A percentile compares a stretch with the other conserved stretches of the same genome.
Evolutionary conservation across 1,140 invertebrate species (phyloP).

Genomic region (Euwallacea fornicatus): DNA sequence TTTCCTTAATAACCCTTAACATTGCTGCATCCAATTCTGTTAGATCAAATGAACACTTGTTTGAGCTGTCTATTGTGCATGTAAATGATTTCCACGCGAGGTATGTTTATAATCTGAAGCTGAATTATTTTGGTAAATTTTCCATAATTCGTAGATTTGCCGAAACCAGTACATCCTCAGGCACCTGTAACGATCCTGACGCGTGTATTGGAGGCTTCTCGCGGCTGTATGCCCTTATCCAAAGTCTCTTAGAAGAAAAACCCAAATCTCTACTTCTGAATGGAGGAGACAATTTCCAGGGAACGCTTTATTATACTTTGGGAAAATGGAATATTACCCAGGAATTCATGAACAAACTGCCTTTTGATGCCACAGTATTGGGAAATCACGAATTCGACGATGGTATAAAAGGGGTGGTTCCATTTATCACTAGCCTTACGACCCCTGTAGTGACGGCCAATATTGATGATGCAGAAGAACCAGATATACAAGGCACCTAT

Average conservation of each 20-base stretch:
- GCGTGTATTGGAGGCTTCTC: conserved; percentile 75
- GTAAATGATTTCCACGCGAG: conserved; percentile 83
- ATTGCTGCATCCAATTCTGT: background rate
- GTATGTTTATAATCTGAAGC: conserved; percentile 51
- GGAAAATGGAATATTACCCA: conserved; percentile 73
- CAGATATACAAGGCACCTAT: conserved; percentile 63
- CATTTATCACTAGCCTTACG: conserved; percentile 68
- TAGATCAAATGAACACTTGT: conserved; percentile 40
- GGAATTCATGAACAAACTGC: conserved; percentile 74
- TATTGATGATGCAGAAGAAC: conserved; percentile 72
- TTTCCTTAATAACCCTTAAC: background rate
- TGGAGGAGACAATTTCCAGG: conserved; percentile 84
- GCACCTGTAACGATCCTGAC: conserved; percentile 59
- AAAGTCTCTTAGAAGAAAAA: conserved; percentile 57
- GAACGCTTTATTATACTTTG: conserved; percentile 82
- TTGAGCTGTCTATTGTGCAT: conserved; percentile 74
- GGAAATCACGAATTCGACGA: conserved; percentile 92
- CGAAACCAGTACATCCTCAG: conserved; percentile 63
- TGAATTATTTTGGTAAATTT: background rate
- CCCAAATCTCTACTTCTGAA: conserved; percentile 73
- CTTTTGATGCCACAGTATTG: conserved; percentile 80
- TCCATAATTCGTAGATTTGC: conserved; percentile 62
- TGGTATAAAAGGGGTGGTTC: conserved; percentile 70
- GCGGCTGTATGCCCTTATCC: conserved; percentile 63
- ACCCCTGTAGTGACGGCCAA: conserved; percentile 74